phyloP scores from a whole-genome alignment of 2,888 invertebrate genomes.

The Cataglyphis livida region DNA sequence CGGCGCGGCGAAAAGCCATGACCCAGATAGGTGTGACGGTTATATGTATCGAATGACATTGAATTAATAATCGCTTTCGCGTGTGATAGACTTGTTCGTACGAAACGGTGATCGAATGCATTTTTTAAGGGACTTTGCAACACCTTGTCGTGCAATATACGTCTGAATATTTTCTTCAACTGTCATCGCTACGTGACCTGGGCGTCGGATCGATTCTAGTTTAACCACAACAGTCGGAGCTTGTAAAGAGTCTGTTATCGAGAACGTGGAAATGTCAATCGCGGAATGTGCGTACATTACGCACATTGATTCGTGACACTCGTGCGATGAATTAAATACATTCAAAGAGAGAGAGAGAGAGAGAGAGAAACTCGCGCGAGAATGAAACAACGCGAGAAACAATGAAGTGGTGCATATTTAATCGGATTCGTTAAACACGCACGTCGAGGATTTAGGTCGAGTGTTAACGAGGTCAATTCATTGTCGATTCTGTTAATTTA shows the following conservation, averaged over 20 bases:
- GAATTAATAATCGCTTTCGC: slow-evolving; percentile 48
- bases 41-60: slow-evolving; percentile 32
- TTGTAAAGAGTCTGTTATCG: slow-evolving; percentile 15
- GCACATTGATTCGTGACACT: not conserved
- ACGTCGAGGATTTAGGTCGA: slow-evolving; percentile 60
- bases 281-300: slow-evolving; percentile 2
- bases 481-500: slow-evolving; percentile 65
- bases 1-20: slow-evolving; percentile 29
- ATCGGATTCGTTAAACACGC: slow-evolving; percentile 19
- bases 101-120: slow-evolving; percentile 9
- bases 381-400: slow-evolving; percentile 21
- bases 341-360: slow-evolving; percentile 15
- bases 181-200: slow-evolving; percentile 18
- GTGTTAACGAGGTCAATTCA: slow-evolving; percentile 67
- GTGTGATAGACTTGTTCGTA: slow-evolving; percentile 26
- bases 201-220: slow-evolving; percentile 16
- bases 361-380: slow-evolving; percentile 12
- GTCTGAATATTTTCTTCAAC: not conserved
- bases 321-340: slow-evolving; percentile 14
- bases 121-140: slow-evolving; percentile 34
- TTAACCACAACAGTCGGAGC: not conserved
- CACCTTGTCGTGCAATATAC: not conserved
- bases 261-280: slow-evolving; percentile 28
- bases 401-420: slow-evolving; percentile 26
- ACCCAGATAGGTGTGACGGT: slow-evolving; percentile 21